These are phyloP conservation scores for Actinia tenebrosa DNA, from an alignment of 64 coral and sea anemone genomes.

Conservation along the genomic window DNA sequence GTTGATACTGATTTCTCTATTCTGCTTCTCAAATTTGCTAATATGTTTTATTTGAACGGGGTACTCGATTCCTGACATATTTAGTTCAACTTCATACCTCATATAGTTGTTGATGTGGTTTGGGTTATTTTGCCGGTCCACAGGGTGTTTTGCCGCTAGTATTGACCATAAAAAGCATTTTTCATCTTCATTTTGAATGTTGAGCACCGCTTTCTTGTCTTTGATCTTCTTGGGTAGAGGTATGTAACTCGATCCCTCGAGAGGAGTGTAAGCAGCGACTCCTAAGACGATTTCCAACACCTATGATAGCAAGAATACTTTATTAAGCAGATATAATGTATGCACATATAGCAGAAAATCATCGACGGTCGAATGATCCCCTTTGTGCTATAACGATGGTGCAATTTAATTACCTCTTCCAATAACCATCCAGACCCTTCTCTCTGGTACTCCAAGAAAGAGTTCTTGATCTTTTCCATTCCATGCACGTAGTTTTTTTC, in stretches of 20 bases:
- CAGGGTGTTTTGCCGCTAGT: background rate
- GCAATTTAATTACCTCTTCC: too few species aligned
- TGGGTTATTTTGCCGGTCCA: background rate
- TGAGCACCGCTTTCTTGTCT: slow-evolving; percentile 29
- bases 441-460: too few species aligned
- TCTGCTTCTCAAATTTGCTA: too few species aligned
- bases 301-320: too few species aligned
- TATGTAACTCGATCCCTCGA: slow-evolving; percentile 3
- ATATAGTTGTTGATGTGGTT: background rate
- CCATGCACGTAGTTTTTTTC: slow-evolving; percentile 14
- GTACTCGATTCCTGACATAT: background rate
- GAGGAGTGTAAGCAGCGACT: background rate
- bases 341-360: background rate
- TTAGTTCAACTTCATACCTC: background rate
- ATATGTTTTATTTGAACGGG: background rate
- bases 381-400: too few species aligned
- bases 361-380: background rate
- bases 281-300: background rate
- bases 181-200: background rate
- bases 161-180: slow-evolving; percentile 7
- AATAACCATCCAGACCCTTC: too few species aligned
- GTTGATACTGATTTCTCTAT: too few species aligned
- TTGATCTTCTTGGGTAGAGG: background rate
- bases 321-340: too few species aligned
- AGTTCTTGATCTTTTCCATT: slow-evolving; percentile 18